Base-by-base conservation (phyloP, 2,888 invertebrate species). In the Dorcus parallelipipedus region DNA sequence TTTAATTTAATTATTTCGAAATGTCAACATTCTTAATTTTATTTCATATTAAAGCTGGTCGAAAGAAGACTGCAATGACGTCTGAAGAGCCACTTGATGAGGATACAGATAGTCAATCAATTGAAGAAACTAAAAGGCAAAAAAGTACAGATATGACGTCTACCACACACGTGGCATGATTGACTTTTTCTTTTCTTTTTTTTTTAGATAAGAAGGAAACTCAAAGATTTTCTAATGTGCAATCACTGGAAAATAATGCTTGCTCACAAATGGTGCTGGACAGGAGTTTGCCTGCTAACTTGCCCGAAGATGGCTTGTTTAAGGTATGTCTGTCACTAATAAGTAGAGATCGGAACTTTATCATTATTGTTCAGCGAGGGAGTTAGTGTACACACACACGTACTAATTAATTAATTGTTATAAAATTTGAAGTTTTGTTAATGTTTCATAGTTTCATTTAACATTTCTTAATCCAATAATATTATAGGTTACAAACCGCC, bases 251-350 rank as follows among this genome's bases (percentile, higher is more conserved):
- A 45, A 45, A 20, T 45, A 45, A 45, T 9, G 9, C 42, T 14
- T 5, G 10, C 17, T 8, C 45, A 20, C 45, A 45, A 23, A 9
- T 45, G 20, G 9, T 23, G 7, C 76, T 80, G 33, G 65, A 62
- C 42, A 76, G 81, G 39, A 82, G 76, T 71, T 72, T 66, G 63
- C 68, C 78, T 69, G 67, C 78, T 59, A 79, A 79, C 61, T 80
- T 76, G 42, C 74, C 78, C 54, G 84, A 85, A 71, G 84, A 84
- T 73, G 83, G 83, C 81, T 84, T 84, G n/a, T 85, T 83, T 75
- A 84, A 85, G 82, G 85, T 84, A 76, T n/a, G 38, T 38, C 4
- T 42, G 42, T 42, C 8, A 14, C 1, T 7, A 8, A 33, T 33
- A 33, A 33, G 26, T 33, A 33, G 20, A 33, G 26, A 33, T 33